A percentile compares a stretch with the other conserved stretches of the same genome.
These are phyloP conservation scores for Anolis sagrei DNA, from an alignment of 2,113 vertebrate genomes.

Conservation along the genomic window DNA sequence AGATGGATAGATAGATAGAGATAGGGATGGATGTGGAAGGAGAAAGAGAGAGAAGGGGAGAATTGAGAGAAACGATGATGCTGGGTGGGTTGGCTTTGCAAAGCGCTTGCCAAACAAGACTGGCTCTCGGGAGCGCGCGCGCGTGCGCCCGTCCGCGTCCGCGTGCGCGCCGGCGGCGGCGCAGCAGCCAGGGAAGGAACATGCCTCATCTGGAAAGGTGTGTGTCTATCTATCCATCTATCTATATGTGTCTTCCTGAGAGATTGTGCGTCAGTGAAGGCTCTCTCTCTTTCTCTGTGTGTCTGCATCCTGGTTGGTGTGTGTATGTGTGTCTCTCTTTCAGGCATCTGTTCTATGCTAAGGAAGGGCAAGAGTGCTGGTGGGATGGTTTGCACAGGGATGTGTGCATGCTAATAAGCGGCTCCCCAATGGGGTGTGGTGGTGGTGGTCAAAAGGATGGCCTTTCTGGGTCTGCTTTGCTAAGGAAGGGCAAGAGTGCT, in stretches of 20 bases:
- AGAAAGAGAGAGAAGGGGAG: not conserved
- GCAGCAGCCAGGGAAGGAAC: not conserved
- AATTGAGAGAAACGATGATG: too few species aligned
- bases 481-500: too few species aligned
- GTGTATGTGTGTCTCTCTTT: not conserved
- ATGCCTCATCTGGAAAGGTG: constrained; percentile 45
- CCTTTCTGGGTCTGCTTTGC: too few species aligned
- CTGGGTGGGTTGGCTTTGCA: not conserved
- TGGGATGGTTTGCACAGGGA: too few species aligned
- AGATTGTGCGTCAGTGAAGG: constrained; percentile 36
- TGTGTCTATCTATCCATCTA: constrained; percentile 33
- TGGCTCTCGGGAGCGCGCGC: constrained; percentile 9
- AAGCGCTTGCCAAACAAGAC: not conserved
- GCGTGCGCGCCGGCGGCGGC: not conserved
- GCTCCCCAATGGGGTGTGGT: too few species aligned
- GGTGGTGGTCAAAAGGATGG: too few species aligned
- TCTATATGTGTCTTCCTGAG: constrained; percentile 24
- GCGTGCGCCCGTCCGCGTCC: not conserved
- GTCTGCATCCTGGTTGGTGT: constrained; percentile 23
- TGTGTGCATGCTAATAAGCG: too few species aligned
- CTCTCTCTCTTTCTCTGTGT: too few species aligned
- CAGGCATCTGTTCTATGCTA: not conserved
- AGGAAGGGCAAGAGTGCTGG: too few species aligned
- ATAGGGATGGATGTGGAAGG: not conserved
- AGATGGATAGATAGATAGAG: not conserved